Base-by-base conservation (phyloP, 2,797 vertebrate genomes). In the Buphagus erythrorhynchus region DNA sequence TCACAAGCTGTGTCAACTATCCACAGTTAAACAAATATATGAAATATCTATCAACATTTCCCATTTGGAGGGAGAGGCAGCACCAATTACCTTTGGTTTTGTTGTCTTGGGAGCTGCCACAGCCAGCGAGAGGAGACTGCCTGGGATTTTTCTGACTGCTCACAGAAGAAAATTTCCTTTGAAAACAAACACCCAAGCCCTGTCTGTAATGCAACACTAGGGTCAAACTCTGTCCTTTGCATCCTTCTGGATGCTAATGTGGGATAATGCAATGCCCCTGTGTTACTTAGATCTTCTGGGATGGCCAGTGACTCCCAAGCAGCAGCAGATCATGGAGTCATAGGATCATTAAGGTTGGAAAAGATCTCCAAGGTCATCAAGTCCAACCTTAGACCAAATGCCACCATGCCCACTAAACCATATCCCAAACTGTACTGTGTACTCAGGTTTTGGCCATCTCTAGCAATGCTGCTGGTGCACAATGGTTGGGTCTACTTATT, bases 1-100 rank as follows among this genome's bases (percentile, higher is more conserved):
- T 97, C 97, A 95, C 97, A 98, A 98, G 96, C 97, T 98, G 96
- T 93, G 88, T 97, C 98, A 97, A 97, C 97, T 97, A 86, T 93
- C 92, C 49, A 0, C 87, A 74, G 94, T 94, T 95, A 95, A 97
- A 97, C 59, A 98, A 98, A 97, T 74, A 92, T 74, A 86, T 51
- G 36, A 86, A 93, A 96, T 85, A 94, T 93, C 93, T 84, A 94
- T 93, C 94, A 92, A 96, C 94, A 87, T 95, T 96, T 92, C 59
- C 73, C 24, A 0, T 91, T 86, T 40, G 22, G 63, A 94, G 38
- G 87, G 85, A 80, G 71, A 81, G 82, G 67, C 69, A 73, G 55
- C 63, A 74, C 57, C 68, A 33, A 22, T 76, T 90, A 92, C 93
- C 71, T 93, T 85, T 18, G 54, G 85, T 38, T 95, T 82, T 95